These are phyloP conservation scores for Blennius ocellaris DNA, from an alignment of 2,113 vertebrate genomes.

Conservation along the genomic window DNA sequence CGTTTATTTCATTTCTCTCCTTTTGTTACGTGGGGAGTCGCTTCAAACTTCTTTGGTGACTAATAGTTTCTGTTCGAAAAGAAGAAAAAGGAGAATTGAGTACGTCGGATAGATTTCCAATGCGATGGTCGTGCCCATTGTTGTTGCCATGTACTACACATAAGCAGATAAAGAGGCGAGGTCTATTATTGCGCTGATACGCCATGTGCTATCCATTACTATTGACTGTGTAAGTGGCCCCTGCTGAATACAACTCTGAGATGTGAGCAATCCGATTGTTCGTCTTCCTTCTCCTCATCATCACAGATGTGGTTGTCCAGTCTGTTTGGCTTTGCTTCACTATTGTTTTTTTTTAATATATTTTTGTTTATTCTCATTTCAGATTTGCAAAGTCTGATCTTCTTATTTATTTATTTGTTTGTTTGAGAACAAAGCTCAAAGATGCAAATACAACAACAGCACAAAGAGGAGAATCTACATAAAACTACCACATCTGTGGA, in stretches of 20 bases:
- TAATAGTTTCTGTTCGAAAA: constrained; percentile 55
- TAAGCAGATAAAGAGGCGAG: constrained; percentile 56
- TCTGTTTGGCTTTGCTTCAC: constrained; percentile 25
- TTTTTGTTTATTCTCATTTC: constrained; percentile 23
- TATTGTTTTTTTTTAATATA: constrained; percentile 19
- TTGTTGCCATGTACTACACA: constrained; percentile 42
- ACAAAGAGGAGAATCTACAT: no score
- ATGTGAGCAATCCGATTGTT: constrained; percentile 35
- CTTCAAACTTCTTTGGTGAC: constrained; percentile 35
- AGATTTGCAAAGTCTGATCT: constrained; percentile 4
- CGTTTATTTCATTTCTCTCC: constrained; percentile 25
- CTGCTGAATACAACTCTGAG: constrained; percentile 59
- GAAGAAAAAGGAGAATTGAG: constrained; percentile 49
- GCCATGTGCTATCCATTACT: constrained; percentile 64
- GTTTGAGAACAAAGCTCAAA: no score
- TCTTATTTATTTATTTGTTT: no score
- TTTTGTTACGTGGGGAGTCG: constrained; percentile 27
- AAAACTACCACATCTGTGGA: no score
- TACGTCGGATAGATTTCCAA: constrained; percentile 49
- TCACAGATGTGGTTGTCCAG: constrained; percentile 40
- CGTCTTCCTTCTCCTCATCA: constrained; percentile 41
- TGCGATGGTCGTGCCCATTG: constrained; percentile 47
- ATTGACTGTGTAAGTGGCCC: constrained; percentile 74
- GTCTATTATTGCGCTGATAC: constrained; percentile 52
- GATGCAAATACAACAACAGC: no score